Conservation (phyloP, 2,113 vertebrate genomes). For the Xenus cinereus region DNA sequence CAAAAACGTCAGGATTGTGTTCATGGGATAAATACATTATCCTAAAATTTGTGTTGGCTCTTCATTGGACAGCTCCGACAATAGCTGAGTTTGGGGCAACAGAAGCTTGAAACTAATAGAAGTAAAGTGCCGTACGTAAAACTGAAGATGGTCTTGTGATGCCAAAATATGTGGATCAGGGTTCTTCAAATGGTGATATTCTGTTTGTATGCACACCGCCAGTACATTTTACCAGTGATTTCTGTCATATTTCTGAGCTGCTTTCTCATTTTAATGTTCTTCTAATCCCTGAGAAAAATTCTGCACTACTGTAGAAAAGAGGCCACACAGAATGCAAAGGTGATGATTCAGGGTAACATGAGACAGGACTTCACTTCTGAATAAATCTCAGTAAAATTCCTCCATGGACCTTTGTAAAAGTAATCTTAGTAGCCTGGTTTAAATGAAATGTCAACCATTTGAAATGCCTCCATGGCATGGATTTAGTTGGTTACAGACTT, state of each 20-base stretch:
- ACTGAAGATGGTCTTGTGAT: neutral
- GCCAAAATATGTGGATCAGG: neutral
- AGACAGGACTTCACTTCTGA: neutral
- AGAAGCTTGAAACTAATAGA: neutral
- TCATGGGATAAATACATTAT: neutral
- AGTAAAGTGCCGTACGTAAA: neutral
- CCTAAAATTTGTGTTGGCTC: neutral
- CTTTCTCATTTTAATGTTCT: neutral
- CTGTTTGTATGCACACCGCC: neutral
- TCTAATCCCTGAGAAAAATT: neutral
- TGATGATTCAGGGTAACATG: neutral
- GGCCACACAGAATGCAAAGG: neutral
- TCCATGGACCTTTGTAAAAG: neutral
- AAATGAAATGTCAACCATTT: neutral
- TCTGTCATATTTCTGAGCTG: neutral
- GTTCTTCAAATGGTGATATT: neutral
- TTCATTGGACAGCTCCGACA: neutral
- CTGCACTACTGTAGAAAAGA: neutral
- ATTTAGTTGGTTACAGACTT: neutral
- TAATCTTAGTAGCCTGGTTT: neutral
- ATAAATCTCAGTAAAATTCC: neutral
- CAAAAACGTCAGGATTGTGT: neutral
- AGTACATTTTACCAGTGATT: neutral
- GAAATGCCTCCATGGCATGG: neutral
- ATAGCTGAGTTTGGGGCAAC: neutral